These are phyloP conservation scores for Margarornis squamiger DNA, from an alignment of 2,797 vertebrate genomes.

Conservation along the genomic window DNA sequence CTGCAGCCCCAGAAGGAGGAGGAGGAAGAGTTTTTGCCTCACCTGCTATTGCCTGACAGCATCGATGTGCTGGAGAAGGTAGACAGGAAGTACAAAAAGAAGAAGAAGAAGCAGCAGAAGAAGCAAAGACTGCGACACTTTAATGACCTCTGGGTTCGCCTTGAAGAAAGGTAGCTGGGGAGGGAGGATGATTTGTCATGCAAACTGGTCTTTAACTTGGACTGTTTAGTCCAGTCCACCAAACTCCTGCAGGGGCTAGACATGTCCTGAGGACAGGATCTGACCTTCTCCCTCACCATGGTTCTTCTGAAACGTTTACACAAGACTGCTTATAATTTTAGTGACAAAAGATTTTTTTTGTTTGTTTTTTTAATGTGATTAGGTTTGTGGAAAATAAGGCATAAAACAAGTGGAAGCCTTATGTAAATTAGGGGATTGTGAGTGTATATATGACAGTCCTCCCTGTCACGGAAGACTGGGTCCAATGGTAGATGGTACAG, in stretches of 20 bases:
- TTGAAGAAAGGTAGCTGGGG: constrained; percentile 83
- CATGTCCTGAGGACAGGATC: not conserved
- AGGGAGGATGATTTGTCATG: not conserved
- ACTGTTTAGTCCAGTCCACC: not conserved
- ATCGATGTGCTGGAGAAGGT: constrained; percentile 76
- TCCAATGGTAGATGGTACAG: not conserved
- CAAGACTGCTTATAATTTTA: not conserved
- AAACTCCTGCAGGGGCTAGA: not conserved
- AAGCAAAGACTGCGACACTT: constrained; percentile 84
- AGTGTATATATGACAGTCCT: not conserved
- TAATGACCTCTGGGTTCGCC: constrained; percentile 87
- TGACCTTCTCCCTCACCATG: not conserved
- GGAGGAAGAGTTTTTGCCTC: constrained; percentile 68
- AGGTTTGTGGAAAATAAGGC: not conserved
- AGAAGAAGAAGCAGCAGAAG: constrained; percentile 79
- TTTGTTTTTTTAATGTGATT: not conserved
- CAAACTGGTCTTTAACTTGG: not conserved
- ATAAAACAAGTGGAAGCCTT: not conserved
- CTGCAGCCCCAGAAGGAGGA: not conserved
- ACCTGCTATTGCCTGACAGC: constrained; percentile 76
- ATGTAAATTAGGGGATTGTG: not conserved
- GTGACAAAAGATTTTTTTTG: not conserved
- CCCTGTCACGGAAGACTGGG: not conserved
- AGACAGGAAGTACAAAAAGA: constrained; percentile 83
- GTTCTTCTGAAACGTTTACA: not conserved